Evolutionary conservation across 2,113 vertebrate genomes (phyloP).

Genomic region (Pithys albifrons): DNA sequence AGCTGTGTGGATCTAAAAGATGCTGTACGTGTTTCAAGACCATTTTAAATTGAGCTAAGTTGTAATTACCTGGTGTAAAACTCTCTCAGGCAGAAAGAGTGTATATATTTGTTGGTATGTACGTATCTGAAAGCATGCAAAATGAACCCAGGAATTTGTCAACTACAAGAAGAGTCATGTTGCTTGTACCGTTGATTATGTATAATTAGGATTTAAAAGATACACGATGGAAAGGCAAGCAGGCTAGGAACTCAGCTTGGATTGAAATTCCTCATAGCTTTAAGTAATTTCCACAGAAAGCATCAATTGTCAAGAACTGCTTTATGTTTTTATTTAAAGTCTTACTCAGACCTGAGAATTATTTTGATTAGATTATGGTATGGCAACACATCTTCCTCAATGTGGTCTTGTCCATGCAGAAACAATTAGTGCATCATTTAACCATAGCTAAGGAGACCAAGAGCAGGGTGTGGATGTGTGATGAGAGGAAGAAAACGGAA

Average conservation of each 20-base stretch:
- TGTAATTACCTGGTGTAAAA: constrained; percentile 53
- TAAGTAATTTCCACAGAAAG: constrained; percentile 27
- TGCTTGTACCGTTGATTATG: constrained; percentile 38
- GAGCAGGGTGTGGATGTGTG: not conserved
- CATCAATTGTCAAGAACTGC: not conserved
- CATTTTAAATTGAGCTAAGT: constrained; percentile 23
- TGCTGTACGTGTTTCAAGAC: not conserved
- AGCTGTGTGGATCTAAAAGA: constrained; percentile 8
- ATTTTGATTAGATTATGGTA: constrained; percentile 47
- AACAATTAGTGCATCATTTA: constrained; percentile 19
- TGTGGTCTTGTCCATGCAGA: constrained; percentile 2
- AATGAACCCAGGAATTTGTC: constrained; percentile 42
- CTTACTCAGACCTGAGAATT: constrained; percentile 32
- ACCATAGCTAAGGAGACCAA: not conserved
- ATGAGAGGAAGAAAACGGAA: not conserved
- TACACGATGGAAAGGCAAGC: constrained; percentile 1
- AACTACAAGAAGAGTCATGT: constrained; percentile 58
- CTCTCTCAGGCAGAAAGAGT: not conserved
- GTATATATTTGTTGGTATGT: not conserved
- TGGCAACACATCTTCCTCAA: not conserved
- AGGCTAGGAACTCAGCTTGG: not conserved
- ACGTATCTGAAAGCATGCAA: not conserved
- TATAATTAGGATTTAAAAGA: constrained; percentile 59
- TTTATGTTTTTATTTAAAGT: not conserved
- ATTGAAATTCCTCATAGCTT: constrained; percentile 29